Evolutionary conservation across 2,113 vertebrate genomes (phyloP), one percentile per base, ranked within the genome.

Genomic region (Hemibagrus wyckioides): DNA sequence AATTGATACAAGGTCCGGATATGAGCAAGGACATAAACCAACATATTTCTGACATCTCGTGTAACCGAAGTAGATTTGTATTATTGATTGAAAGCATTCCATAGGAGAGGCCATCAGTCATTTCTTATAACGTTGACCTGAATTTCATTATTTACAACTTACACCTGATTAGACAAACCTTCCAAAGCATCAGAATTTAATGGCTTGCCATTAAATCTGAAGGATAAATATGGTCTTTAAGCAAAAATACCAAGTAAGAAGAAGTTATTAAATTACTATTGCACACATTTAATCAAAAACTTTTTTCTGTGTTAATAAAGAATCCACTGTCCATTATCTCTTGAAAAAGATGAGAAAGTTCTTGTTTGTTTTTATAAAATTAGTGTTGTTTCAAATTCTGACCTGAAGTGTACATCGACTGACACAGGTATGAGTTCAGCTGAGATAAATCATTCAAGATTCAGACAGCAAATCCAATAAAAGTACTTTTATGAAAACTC

Each of bases 401-500:
- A 21, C 6, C 14, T 65, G 39, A 25, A 50, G 39, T 50, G 9
- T 71, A 21, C 44, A 61, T 33, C 13, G 10, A 75, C 17, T 21
- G 63, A 13, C 11, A 17, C 14, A 57, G 5, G 28, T 50, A 11
- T 73, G 36, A 8, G 11, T 71, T 82, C 30, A 33, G 30, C 23
- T 30, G 17, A 79, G 48, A 86, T 21, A 25, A 59, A 73, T 36
- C n/a, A 59, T 39, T 73, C 21, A 59, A 30, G 0, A 41, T 36
- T 87, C 52, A 76, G 23, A 14, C 71, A 52, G 33, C 4, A n/a
- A 30, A 61, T 83, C 19, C 33, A 33, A 54, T 54, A 15, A 76
- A 81, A 76, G 80, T 2, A 23, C 25, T 83, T 79, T 79, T 10
- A 79, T 48, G 48, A 83, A 73, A 56, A 82, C 44, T 59, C 19